Evolutionary conservation across 2,113 vertebrate genomes (phyloP).

Genomic region (Pagrus major): DNA sequence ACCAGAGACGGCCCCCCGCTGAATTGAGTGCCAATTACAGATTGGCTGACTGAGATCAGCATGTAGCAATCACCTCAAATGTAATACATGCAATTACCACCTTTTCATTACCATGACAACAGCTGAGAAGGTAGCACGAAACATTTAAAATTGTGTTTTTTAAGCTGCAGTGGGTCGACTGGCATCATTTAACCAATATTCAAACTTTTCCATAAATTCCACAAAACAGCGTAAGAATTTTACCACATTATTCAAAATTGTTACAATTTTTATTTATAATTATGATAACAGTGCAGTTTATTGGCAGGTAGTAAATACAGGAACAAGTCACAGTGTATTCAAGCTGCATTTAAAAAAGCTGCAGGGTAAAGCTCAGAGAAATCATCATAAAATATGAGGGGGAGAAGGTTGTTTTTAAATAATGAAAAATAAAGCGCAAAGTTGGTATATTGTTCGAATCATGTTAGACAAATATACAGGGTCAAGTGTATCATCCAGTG

Average conservation of each 20-base stretch:
- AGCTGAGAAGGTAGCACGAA: constrained; percentile 13
- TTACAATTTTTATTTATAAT: constrained; percentile 12
- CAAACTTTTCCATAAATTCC: not conserved
- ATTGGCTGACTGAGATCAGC: constrained; percentile 38
- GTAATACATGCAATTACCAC: constrained; percentile 47
- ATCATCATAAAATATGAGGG: not conserved
- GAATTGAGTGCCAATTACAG: constrained; percentile 29
- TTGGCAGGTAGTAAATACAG: not conserved
- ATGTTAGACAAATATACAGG: not conserved
- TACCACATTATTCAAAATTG: not conserved
- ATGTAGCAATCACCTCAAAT: constrained; percentile 39
- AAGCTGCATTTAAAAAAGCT: not conserved
- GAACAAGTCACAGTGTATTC: not conserved
- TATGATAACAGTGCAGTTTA: not conserved
- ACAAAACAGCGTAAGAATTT: not conserved
- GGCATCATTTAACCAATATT: not conserved
- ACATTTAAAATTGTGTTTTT: constrained; percentile 1
- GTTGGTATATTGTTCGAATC: not conserved
- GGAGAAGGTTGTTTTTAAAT: not conserved
- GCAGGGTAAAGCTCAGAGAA: not conserved
- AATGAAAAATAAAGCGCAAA: not conserved
- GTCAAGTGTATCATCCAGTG: not conserved
- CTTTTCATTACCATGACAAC: constrained; percentile 55
- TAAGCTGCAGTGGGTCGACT: not conserved
- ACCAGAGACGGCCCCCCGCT: not conserved